Evolutionary conservation across 2,888 invertebrate species (phyloP), one percentile per base, ranked within the genome.

Genomic region (Neria commutata): DNA sequence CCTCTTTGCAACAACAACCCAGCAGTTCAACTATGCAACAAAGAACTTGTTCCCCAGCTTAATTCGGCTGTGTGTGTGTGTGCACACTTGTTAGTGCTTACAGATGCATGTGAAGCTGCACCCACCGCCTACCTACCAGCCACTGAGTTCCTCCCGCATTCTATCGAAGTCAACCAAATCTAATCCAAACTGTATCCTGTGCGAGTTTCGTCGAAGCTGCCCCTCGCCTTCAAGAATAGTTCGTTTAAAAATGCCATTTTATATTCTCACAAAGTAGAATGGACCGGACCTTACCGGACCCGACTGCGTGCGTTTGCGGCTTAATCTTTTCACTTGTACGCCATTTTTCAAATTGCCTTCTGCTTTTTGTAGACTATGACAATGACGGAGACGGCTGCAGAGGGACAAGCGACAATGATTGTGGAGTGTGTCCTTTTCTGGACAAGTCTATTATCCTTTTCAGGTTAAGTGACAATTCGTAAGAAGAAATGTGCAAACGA

Each of bases 381-480:
- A n/a, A n/a, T n/a, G n/a, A n/a, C n/a, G n/a, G n/a, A n/a, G n/a
- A n/a, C n/a, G n/a, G n/a, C n/a, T n/a, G n/a, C n/a, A n/a, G n/a
- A 42, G 5, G 42, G 8, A 48, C 29, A 51, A 1, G 37, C n/a
- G 19, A 26, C 49, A 60, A 50, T 57, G 50, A 51, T 54, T 61
- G 50, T 54, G 21, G 50, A 54, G 55, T 60, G 40, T 40, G 42
- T 52, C 17, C 21, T 40, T 34, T 50, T 33, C 25, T 8, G 21
- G 45, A 37, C 50, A 51, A 61, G 57, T 58, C 57, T 45, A 61
- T 58, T 61, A 57, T 61, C 61, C 61, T 56, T 58, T 61, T 50
- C 51, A 16, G 61, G 54, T 61, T 57, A 61, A 55, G 54, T 61
- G 58, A 58, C 52, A 61, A 51, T 26, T 50, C 11, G 10, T 3